Conservation (phyloP, 2,888 invertebrate species). For the Glomeris marginata region DNA sequence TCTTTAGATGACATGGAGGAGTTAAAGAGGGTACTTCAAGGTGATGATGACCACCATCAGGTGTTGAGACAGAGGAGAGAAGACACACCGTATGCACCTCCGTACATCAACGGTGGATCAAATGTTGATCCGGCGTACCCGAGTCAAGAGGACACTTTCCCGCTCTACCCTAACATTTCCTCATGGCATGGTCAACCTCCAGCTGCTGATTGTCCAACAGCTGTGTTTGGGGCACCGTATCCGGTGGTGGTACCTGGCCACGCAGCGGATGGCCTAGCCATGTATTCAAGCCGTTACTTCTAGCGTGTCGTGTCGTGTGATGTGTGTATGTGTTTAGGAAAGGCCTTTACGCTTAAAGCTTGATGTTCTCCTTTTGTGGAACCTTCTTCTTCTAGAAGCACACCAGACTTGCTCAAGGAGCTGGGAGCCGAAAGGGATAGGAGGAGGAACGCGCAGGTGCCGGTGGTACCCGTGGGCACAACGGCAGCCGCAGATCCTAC, state of each 20-base stretch:
- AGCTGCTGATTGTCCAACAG: neutral
- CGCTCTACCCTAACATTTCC: slow-evolving; percentile 7
- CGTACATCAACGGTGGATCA: neutral
- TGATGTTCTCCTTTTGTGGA: too few relatives aligned
- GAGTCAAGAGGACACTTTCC: neutral
- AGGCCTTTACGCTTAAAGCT: too few relatives aligned
- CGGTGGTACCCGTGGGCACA: too few relatives aligned
- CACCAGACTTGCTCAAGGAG: slow-evolving; percentile 14
- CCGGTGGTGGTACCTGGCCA: too few relatives aligned
- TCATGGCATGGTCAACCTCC: neutral
- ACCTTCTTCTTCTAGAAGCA: slow-evolving; percentile 7
- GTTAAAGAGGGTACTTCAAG: slow-evolving; percentile 55
- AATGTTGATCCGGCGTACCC: neutral
- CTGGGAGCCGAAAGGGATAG: slow-evolving; percentile 2
- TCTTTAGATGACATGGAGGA: slow-evolving; percentile 85
- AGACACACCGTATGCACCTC: neutral
- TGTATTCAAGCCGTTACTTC: slow-evolving; percentile 11
- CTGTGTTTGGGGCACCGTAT: slow-evolving; percentile 9
- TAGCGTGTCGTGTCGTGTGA: too few relatives aligned
- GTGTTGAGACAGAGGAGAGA: neutral
- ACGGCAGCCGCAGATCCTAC: too few relatives aligned
- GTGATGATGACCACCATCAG: neutral
- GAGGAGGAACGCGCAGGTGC: too few relatives aligned
- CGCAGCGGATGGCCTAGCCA: neutral
- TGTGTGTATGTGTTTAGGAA: too few relatives aligned